These are phyloP conservation scores for Tipula confusa DNA, from an alignment of 2,888 invertebrate genomes.

Conservation along the genomic window DNA sequence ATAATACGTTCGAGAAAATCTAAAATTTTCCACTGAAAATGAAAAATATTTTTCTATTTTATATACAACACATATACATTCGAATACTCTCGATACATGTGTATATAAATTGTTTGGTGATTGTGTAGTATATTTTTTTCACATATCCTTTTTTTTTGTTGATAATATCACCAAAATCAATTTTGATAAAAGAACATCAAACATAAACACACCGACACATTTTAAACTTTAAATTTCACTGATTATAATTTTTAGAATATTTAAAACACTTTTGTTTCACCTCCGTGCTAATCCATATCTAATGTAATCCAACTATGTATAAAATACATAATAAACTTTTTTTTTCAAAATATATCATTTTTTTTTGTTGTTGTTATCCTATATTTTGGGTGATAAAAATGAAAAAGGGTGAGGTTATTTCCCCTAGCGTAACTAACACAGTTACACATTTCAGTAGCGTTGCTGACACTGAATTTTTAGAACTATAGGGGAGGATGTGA, in stretches of 20 bases:
- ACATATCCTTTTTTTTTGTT: neutral
- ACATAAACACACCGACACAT: neutral
- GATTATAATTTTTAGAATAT: neutral
- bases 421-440: neutral
- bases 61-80: neutral
- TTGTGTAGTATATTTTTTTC: neutral
- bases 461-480: neutral
- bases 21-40: neutral
- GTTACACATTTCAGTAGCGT: neutral
- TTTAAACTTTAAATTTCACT: neutral
- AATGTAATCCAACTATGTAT: slow-evolving; percentile 7
- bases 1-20: neutral
- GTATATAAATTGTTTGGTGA: neutral
- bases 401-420: neutral
- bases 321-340: neutral
- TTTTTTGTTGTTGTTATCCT: neutral
- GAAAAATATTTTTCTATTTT: neutral
- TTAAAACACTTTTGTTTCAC: no score
- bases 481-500: neutral
- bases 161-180: neutral
- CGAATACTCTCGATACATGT: no score
- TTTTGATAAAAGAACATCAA: neutral
- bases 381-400: neutral
- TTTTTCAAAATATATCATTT: neutral
- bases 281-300: no score